Evolutionary conservation across 2,888 invertebrate genomes (phyloP), one percentile per base, ranked within the genome.

Genomic region (Caenorhabditis drosophilae): DNA sequence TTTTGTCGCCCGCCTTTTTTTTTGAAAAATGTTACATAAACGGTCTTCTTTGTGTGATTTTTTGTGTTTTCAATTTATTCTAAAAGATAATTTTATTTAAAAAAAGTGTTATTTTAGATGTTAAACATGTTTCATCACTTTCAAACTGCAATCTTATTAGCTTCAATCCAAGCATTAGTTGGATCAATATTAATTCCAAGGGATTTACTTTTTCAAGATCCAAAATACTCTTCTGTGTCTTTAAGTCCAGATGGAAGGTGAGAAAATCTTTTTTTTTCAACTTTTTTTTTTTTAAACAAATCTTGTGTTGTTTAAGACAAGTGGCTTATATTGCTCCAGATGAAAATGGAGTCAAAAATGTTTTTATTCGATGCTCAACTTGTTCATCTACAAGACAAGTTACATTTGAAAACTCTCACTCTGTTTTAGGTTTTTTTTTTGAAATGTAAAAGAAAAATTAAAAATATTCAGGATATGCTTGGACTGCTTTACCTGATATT

Each of bases 391-490:
- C 76, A 1, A 55, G 73, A 49, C 76, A 80, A 55, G 78, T 80
- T 46, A 82, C 82, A 22, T 82, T 80, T 50, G 82, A 82, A 51
- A 68, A 58, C n/a, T 63, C 69, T 36, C 57, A 70, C 20, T 70
- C 76, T n/a, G 74, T 82, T 31, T 61, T 76, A 23, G 81, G 78
- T n/a, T 81, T 77, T 54, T 67, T 75, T n/a, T n/a, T n/a, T n/a
- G n/a, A n/a, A n/a, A n/a, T n/a, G n/a, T n/a, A n/a, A n/a, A n/a
- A n/a, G n/a, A n/a, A n/a, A n/a, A n/a, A n/a, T n/a, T n/a, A n/a
- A n/a, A n/a, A n/a, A n/a, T n/a, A n/a, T n/a, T n/a, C n/a, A 80
- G 81, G 78, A n/a, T 82, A 78, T 55, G 66, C 76, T 6, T 82
- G 79, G 79, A 82, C 82, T 2, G 79, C 76, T 4, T 67, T 82